Evolutionary conservation across 2,888 invertebrate genomes (phyloP).

Genomic region (Cecidostiba fungosa): DNA sequence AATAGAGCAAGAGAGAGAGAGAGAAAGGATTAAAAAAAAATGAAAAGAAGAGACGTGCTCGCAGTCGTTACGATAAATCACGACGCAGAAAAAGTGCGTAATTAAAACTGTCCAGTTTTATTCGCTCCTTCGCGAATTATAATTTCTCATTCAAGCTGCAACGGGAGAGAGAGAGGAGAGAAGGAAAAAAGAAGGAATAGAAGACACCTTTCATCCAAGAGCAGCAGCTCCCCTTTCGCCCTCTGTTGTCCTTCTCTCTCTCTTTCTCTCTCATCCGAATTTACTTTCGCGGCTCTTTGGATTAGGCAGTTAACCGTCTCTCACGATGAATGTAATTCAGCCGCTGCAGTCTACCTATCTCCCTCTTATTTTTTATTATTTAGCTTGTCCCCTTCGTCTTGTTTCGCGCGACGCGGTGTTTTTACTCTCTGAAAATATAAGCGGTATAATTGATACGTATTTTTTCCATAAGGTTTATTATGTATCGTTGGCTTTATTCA

Average conservation of each 20-base stretch:
- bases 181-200: background rate
- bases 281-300: conserved; percentile 15
- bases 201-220: conserved; percentile 9
- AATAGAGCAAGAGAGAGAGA: background rate
- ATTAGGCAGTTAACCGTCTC: conserved; percentile 19
- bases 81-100: conserved; percentile 3
- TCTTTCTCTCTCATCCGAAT: background rate
- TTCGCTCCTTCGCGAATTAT: conserved; percentile 26
- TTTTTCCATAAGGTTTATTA: background rate
- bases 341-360: background rate
- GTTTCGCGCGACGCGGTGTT: background rate
- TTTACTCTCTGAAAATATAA: background rate
- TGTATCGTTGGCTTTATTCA: background rate
- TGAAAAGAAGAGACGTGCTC: background rate
- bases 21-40: background rate
- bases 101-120: conserved; percentile 24
- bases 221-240: background rate
- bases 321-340: conserved; percentile 14
- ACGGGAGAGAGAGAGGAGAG: conserved; percentile 25
- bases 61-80: conserved; percentile 19
- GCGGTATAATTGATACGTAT: background rate
- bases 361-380: background rate
- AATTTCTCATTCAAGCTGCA: conserved; percentile 24
- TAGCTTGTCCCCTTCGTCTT: background rate
- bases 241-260: conserved; percentile 2